Conservation (phyloP, 2,888 invertebrate genomes). For the Cryptophagus acutangulus region DNA sequence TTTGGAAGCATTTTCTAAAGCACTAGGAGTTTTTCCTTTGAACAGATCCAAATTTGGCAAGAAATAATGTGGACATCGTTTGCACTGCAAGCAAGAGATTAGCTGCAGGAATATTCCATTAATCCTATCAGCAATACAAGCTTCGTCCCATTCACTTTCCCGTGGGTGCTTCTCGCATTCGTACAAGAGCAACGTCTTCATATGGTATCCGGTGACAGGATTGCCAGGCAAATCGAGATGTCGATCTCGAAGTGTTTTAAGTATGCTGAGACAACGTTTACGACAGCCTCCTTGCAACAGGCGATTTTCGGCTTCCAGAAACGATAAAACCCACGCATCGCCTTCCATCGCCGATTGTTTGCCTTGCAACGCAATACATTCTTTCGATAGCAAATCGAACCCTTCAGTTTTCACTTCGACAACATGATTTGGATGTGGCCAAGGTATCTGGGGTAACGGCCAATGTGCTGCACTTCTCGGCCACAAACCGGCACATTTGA, state of each 20-base stretch:
- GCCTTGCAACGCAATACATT: constrained; percentile 61
- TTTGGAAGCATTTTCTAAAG: constrained; percentile 73
- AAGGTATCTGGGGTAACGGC: constrained; percentile 73
- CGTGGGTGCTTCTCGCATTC: constrained; percentile 83
- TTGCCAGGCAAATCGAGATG: constrained; percentile 71
- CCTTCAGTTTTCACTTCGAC: constrained; percentile 79
- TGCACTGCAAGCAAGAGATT: constrained; percentile 78
- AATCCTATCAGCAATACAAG: constrained; percentile 70
- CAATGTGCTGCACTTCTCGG: constrained; percentile 77
- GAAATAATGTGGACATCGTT: constrained; percentile 80
- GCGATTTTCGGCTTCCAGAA: constrained; percentile 71
- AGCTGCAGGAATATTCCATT: constrained; percentile 78
- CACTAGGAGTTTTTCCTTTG: constrained; percentile 69
- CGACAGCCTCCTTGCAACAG: constrained; percentile 63
- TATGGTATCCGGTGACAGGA: constrained; percentile 72
- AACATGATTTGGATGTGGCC: constrained; percentile 74
- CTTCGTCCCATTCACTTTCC: constrained; percentile 78
- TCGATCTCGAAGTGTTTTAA: constrained; percentile 72
- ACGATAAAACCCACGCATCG: constrained; percentile 79
- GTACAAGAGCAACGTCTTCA: constrained; percentile 71
- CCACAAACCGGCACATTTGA: constrained; percentile 80
- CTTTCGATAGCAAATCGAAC: constrained; percentile 74
- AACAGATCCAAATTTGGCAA: constrained; percentile 76
- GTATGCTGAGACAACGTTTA: constrained; percentile 65
- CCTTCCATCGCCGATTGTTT: constrained; percentile 76